phyloP scores from a whole-genome alignment of 2,797 vertebrate species.

The Tadarida brasiliensis region DNA sequence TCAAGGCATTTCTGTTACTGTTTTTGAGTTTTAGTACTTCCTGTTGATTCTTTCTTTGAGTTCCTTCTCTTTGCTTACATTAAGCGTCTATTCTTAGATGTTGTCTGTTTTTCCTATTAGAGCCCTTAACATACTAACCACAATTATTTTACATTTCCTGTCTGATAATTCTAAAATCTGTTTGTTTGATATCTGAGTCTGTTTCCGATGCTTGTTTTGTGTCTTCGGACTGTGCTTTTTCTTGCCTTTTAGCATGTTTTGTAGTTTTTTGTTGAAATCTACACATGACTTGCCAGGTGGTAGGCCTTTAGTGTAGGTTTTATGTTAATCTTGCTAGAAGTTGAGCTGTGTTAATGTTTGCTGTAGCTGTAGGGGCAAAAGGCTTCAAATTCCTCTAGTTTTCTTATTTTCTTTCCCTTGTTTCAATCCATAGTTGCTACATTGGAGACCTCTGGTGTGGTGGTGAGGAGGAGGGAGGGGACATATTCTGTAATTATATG shows the following conservation, averaged over 20 bases:
- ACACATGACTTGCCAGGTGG: neutral
- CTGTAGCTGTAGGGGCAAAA: neutral
- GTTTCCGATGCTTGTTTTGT: neutral
- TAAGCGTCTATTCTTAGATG: neutral
- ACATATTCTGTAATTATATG: neutral
- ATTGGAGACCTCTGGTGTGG: neutral
- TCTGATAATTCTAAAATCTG: no score
- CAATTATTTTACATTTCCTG: no score
- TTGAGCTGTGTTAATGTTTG: neutral
- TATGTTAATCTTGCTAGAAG: neutral
- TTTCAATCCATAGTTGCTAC: neutral
- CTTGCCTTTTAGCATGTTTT: neutral
- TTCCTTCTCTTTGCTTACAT: neutral
- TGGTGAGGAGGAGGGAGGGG: neutral
- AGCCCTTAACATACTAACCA: no score
- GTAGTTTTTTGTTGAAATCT: neutral
- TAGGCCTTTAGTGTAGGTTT: neutral
- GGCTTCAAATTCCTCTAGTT: neutral
- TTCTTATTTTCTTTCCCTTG: neutral
- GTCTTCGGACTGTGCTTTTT: neutral
- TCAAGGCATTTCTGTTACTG: neutral
- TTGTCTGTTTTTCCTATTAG: no score
- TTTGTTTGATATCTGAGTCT: neutral
- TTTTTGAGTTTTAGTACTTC: neutral
- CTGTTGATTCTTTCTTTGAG: neutral